Base-by-base conservation (phyloP, 2,888 invertebrate genomes). In the Dasysyrphus tricinctus region DNA sequence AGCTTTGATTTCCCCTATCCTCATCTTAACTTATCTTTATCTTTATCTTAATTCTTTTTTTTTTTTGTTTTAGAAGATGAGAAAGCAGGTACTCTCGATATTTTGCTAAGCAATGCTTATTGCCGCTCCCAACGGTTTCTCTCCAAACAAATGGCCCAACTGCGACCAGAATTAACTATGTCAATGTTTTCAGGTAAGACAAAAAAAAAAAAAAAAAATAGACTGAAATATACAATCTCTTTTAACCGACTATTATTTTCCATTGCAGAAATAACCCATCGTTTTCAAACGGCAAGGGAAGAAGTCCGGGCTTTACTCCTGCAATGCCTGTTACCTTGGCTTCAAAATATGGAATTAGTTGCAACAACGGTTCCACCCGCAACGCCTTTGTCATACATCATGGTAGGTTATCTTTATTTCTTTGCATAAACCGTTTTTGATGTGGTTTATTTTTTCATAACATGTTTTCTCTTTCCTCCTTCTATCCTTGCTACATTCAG, bases 141-240 rank as follows among this genome's bases (percentile, higher is more conserved):
- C 42, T 98, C 98, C 0, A 95, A 97, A 54, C 98, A 99, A 91
- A 94, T 99, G 90, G 97, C 99, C 0, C 96, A 97, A 89, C 94
- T 98, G 32, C 98, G 99, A 91, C 98, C 99, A 0, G 99, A 99
- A 91, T 94, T 99, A 51, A 99, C 99, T 34, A 99, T 99, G 98
- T 98, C 99, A 0, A 98, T 99, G 95, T 99, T 99, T 93, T 99
- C 99, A 91, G 99, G 98, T 98, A 93, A 93, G 93, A 24, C 19
- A 42, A 32, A 56, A 12, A 42, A 29, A 24, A 29, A 42, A 32
- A 56, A 12, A 42, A 29, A 65, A 9, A 57, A 44, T 5, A 32
- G 3, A n/a, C n/a, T n/a, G n/a, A 42, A 6, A 32, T 24, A 9
- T 11, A 11, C 14, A 34, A 37, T 5, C 16, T 16, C 61, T 12